Percentiles rank a stretch among this genome's conserved stretches.
These are phyloP conservation scores for Macrophya alboannulata DNA, from an alignment of 2,888 invertebrate genomes.

Conservation along the genomic window DNA sequence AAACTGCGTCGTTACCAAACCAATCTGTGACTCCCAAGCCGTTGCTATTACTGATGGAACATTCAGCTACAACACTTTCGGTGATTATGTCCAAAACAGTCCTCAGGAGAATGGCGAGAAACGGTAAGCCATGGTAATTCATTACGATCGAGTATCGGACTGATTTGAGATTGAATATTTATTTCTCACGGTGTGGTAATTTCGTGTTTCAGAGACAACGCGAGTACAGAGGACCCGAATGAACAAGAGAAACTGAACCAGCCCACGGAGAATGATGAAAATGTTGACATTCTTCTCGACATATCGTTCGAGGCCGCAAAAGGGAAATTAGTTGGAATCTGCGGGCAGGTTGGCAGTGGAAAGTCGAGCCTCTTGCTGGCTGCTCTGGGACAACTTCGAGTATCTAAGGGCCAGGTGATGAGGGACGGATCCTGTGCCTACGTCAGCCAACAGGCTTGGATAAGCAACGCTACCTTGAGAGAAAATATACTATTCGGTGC, in stretches of 20 bases:
- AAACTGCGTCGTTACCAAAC: constrained; percentile 76
- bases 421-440: constrained; percentile 82
- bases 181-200: not conserved
- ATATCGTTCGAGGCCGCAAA: constrained; percentile 75
- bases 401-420: constrained; percentile 78
- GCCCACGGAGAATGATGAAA: not conserved
- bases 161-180: not conserved
- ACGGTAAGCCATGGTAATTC: not conserved
- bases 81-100: not conserved
- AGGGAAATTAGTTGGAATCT: constrained; percentile 82
- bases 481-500: constrained; percentile 85
- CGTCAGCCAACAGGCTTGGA: constrained; percentile 84
- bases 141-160: not conserved
- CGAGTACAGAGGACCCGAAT: not conserved
- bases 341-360: constrained; percentile 83
- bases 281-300: constrained; percentile 69
- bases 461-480: constrained; percentile 83
- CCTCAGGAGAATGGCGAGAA: not conserved
- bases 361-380: constrained; percentile 82
- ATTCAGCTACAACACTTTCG: constrained; percentile 77
- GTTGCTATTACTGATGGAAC: constrained; percentile 81
- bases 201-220: not conserved
- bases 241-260: constrained; percentile 61
- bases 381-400: constrained; percentile 81
- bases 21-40: constrained; percentile 80